Evolutionary conservation across 1,140 invertebrate species (phyloP).

Genomic region (Euura saliciscinereae): DNA sequence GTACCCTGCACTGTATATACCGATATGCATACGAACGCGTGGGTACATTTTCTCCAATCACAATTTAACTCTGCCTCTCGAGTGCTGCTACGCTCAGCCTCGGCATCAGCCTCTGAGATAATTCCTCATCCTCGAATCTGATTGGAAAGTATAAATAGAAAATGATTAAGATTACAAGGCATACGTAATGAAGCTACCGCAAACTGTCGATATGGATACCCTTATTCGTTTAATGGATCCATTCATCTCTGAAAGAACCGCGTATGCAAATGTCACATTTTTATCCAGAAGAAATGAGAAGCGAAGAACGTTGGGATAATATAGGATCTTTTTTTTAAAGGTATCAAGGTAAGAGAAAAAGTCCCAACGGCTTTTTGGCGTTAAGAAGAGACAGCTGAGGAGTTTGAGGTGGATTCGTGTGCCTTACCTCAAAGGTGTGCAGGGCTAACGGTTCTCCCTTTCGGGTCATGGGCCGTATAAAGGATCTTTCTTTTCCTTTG

Average conservation of each 20-base stretch:
- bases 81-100: background rate
- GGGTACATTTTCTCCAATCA: background rate
- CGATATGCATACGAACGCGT: background rate
- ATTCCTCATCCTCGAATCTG: background rate
- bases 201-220: background rate
- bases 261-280: too few relatives aligned
- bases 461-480: background rate
- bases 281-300: too few relatives aligned
- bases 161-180: background rate
- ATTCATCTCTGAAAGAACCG: background rate
- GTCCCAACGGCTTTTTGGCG: too few relatives aligned
- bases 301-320: too few relatives aligned
- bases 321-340: too few relatives aligned
- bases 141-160: slow-evolving; percentile 4
- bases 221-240: slow-evolving; percentile 2
- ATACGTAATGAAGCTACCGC: background rate
- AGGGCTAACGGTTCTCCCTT: background rate
- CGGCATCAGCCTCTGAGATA: background rate
- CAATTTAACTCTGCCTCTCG: background rate
- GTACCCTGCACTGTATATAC: too few relatives aligned
- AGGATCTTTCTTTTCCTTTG: background rate
- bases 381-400: too few relatives aligned
- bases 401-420: too few relatives aligned
- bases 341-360: too few relatives aligned
- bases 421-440: too few relatives aligned